A percentile compares a stretch with the other conserved stretches of the same genome.
phyloP scores from a whole-genome alignment of 2,113 vertebrate species.

The Rafetus swinhoei region DNA sequence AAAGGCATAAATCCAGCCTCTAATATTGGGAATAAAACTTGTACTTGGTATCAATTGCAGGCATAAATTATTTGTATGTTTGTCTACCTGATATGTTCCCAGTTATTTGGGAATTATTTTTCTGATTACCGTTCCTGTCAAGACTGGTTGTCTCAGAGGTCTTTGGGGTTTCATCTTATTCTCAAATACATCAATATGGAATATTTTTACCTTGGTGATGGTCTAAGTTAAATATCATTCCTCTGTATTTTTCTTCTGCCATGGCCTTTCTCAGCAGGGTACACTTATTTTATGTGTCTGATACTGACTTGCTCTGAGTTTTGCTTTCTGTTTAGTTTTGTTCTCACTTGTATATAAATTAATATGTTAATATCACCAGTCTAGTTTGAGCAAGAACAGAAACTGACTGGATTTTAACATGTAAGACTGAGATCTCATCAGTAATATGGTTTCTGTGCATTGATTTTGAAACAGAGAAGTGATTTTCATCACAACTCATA shows the following conservation, averaged over 20 bases:
- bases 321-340: background rate
- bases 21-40: background rate
- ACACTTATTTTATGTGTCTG: background rate
- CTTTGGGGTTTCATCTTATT: conserved; percentile 20
- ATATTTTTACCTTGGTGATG: background rate
- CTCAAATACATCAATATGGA: background rate
- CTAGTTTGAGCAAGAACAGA: background rate
- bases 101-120: conserved; percentile 31
- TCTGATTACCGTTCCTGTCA: background rate
- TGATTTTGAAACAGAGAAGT: background rate
- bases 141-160: conserved; percentile 33
- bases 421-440: background rate
- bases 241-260: background rate
- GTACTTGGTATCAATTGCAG: accelerated
- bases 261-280: background rate
- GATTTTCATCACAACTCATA: background rate
- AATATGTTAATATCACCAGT: background rate
- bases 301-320: background rate
- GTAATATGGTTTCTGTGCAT: background rate
- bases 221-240: background rate
- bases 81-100: conserved; percentile 22
- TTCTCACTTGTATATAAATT: background rate
- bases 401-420: background rate
- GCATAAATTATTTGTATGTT: conserved; percentile 19
- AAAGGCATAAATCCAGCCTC: background rate